phyloP scores from a whole-genome alignment of 2,797 vertebrate genomes.

The Decapterus maruadsi region DNA sequence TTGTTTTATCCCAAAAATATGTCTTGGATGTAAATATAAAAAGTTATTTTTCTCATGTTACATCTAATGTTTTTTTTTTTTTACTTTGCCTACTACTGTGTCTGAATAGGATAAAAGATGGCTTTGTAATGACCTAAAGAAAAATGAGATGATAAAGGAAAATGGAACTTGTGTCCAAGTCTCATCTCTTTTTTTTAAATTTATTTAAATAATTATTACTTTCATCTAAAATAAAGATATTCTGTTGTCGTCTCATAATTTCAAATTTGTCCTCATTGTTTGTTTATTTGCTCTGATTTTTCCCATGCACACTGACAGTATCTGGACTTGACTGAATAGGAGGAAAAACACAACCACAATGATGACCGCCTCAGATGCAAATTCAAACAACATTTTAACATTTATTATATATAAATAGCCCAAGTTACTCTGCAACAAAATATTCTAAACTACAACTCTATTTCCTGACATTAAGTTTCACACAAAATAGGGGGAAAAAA shows the following conservation, averaged over 20 bases:
- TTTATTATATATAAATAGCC: slow-evolving; percentile 38
- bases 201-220: too few relatives aligned
- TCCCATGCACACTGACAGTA: background rate
- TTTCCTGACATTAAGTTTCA: background rate
- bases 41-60: too few relatives aligned
- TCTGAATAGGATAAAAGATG: background rate
- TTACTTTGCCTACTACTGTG: too few relatives aligned
- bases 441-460: background rate
- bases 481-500: background rate
- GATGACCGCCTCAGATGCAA: background rate
- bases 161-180: too few relatives aligned
- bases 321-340: background rate
- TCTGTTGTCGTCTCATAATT: background rate
- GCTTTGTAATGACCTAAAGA: background rate
- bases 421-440: slow-evolving; percentile 1
- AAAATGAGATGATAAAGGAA: background rate
- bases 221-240: too few relatives aligned
- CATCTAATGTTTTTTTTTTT: too few relatives aligned
- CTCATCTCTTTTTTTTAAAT: too few relatives aligned
- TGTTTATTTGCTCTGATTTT: background rate
- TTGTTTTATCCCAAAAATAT: background rate
- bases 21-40: too few relatives aligned
- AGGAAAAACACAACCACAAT: background rate
- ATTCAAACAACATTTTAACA: background rate
- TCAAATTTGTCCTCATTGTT: background rate